Conservation (phyloP, 2,113 vertebrate species). For the Platysteira castanea region DNA sequence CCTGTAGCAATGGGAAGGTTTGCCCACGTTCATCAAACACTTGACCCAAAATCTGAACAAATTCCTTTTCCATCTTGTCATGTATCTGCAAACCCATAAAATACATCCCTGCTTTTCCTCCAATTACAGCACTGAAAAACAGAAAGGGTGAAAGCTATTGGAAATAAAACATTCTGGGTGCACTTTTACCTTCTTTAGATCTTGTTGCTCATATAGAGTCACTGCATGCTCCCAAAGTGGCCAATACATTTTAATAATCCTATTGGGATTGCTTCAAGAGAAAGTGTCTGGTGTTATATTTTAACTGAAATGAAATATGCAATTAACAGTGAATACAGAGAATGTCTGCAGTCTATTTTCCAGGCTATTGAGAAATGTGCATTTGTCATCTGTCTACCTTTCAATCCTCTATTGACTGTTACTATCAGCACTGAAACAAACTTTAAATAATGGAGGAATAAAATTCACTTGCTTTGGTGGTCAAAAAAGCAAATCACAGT, state of each 20-base stretch:
- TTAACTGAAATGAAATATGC: not conserved
- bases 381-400: not conserved
- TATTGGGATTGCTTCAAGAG: not conserved
- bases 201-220: not conserved
- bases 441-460: not conserved
- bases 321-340: not conserved
- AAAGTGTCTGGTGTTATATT: not conserved
- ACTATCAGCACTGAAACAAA: not conserved
- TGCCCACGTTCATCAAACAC: not conserved
- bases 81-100: not conserved
- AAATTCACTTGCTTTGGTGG: not conserved
- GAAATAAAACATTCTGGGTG: not conserved
- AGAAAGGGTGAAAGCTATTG: fast-evolving
- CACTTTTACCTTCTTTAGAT: not conserved
- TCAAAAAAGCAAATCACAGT: not conserved
- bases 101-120: not conserved
- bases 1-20: not conserved
- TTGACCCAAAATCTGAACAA: not conserved
- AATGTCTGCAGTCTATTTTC: not conserved
- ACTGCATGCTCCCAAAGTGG: not conserved
- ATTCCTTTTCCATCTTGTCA: not conserved
- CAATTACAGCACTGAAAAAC: not conserved
- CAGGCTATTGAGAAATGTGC: not conserved
- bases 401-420: not conserved
- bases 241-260: not conserved